Base-by-base conservation (phyloP, 2,888 invertebrate genomes). In the Sinodicranocentrus sp. region DNA sequence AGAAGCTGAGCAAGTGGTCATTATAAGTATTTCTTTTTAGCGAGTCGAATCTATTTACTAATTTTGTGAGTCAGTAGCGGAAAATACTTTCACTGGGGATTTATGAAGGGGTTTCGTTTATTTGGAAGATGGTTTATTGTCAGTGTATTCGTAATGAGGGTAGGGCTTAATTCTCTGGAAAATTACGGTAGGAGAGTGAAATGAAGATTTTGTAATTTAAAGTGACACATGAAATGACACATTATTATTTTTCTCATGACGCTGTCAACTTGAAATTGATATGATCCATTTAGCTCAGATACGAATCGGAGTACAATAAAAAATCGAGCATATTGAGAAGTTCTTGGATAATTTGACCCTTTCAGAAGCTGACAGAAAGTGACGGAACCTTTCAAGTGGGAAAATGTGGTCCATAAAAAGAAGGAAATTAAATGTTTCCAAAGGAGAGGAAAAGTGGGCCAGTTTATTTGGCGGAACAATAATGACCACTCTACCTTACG, bases 301-400 rank as follows among this genome's bases (percentile, higher is more conserved):
- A 21, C 19, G n/a, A n/a, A n/a, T n/a, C n/a, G n/a, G n/a, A n/a
- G n/a, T n/a, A n/a, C n/a, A n/a, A n/a, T n/a, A n/a, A n/a, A n/a
- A n/a, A n/a, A n/a, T n/a, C 33, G 33, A 33, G 33, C 33, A 33
- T 33, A 33, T 33, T 10, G n/a, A n/a, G n/a, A n/a, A n/a, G n/a
- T 19, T 19, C 19, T 52, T 52, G 52, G 33, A 52, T 52, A 17
- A 17, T 17, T n/a, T 52, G 54, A 17, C 54, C 17, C 54, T 13
- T 15, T 75, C 70, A 76, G 76, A 65, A 70, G 70, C 71, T 82
- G 82, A 82, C 71, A 71, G 63, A 71, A 76, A 76, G 43, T 82
- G 82, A 82, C 82, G 82, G 82, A 76, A 82, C 71, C 76, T 76
- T 82, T 82, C 76, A 82, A 76, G 71, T 8, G 33, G 59, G 61